Base-by-base conservation (phyloP, 2,797 vertebrate species). In the Falco naumanni region DNA sequence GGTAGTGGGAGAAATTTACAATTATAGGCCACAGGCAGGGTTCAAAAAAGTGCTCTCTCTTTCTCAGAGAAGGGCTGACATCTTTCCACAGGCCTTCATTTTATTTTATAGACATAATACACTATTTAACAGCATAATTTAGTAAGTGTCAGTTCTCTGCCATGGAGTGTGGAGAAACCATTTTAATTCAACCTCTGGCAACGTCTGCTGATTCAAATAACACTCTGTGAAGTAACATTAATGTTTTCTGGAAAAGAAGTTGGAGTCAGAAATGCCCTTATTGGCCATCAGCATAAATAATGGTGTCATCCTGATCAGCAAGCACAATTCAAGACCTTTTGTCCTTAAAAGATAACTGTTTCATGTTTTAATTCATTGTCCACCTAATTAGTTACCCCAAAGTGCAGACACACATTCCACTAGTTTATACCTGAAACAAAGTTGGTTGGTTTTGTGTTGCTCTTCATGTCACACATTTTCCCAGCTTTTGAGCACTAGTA, bases 51-150 rank as follows among this genome's bases (percentile, higher is more conserved):
- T 57, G 64, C 83, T 79, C 65, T 89, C 71, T 95, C 69, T 76
- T 64, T 87, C 95, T 90, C 88, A 87, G 85, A 96, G 95, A 95
- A 94, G 90, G 96, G 77, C 94, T 96, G 96, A 96, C 97, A 69
- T 65, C 54, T 86, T 97, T 97, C 97, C 97, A 97, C 0, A 2
- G 96, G 91, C 95, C 93, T 97, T 97, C 97, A 96, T 87, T 95
- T 89, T 97, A 77, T 96, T 97, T 97, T 97, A 97, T 94, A 50
- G 96, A 95, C 87, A 91, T 90, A 95, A 97, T 96, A 95, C 95
- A 96, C 93, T 96, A 96, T 96, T 97, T 97, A 97, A 97, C 96
- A 94, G 93, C 90, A 95, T 97, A 97, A 97, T 97, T 97, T 97
- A 97, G 95, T 90, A 97, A 97, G 96, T 97, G 97, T 95, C 61